Evolutionary conservation across 1,140 invertebrate genomes (phyloP).

Genomic region (Sitobion miscanthi): DNA sequence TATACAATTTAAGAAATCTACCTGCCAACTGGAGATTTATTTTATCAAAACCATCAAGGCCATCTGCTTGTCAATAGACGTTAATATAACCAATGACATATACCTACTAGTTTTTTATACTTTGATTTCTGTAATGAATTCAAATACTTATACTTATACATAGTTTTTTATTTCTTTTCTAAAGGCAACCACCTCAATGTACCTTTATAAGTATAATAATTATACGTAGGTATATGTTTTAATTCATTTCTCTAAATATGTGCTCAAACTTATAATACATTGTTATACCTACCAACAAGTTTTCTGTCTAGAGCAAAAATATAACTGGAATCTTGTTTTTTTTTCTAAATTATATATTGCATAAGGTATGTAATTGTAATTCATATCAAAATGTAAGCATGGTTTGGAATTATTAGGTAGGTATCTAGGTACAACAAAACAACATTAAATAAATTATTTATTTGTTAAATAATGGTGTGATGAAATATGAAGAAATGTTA

Average conservation of each 20-base stretch:
- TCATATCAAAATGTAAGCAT: neutral
- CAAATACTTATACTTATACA: neutral
- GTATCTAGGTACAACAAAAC: neutral
- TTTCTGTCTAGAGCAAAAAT: neutral
- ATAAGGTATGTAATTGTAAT: neutral
- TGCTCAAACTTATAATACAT: neutral
- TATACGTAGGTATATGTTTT: neutral
- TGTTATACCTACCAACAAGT: neutral
- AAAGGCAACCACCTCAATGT: neutral
- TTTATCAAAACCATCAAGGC: slow-evolving; percentile 33
- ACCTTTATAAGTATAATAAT: neutral
- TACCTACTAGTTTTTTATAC: slow-evolving; percentile 31
- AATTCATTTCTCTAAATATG: neutral
- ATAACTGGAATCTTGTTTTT: neutral
- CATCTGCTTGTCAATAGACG: slow-evolving; percentile 34
- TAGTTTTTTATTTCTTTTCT: neutral
- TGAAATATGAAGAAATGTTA: neutral
- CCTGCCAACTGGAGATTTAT: slow-evolving; percentile 43
- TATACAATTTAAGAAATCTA: slow-evolving; percentile 5
- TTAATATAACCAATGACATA: slow-evolving; percentile 36
- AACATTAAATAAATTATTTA: neutral
- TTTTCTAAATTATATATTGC: neutral
- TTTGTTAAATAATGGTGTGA: neutral
- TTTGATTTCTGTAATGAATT: slow-evolving; percentile 30
- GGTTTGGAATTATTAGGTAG: neutral